Evolutionary conservation across 2,888 invertebrate species (phyloP).

Genomic region (Malachius bipustulatus): DNA sequence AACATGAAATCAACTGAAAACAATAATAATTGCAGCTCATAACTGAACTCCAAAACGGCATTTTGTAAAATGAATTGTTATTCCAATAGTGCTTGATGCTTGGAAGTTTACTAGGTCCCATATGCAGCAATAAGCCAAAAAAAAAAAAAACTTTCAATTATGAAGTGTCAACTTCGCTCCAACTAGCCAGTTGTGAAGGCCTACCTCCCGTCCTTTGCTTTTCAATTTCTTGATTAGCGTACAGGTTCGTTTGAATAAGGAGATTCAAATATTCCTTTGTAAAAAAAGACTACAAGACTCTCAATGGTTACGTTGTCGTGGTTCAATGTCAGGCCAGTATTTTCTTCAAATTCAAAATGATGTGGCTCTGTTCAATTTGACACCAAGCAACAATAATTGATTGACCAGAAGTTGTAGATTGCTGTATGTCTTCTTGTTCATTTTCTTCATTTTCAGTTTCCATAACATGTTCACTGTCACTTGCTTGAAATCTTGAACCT

Average conservation of each 20-base stretch:
- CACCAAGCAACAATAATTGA: constrained; percentile 19
- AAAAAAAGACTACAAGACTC: constrained; percentile 18
- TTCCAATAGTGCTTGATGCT: constrained; percentile 20
- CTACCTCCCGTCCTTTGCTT: constrained; percentile 16
- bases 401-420: constrained; percentile 20
- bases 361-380: constrained; percentile 20
- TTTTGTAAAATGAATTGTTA: constrained; percentile 16
- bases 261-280: constrained; percentile 18
- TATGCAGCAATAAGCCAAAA: constrained; percentile 16
- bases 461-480: constrained; percentile 18
- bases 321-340: constrained; percentile 19
- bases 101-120: constrained; percentile 18
- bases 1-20: constrained; percentile 18
- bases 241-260: constrained; percentile 21
- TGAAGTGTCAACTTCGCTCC: constrained; percentile 14
- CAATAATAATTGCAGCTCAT: constrained; percentile 17
- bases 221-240: constrained; percentile 20
- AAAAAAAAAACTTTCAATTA: constrained; percentile 18
- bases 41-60: constrained; percentile 15
- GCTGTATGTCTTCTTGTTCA: constrained; percentile 17
- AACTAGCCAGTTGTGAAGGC: constrained; percentile 16
- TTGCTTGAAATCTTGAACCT: no score
- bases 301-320: constrained; percentile 19
- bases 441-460: constrained; percentile 16
- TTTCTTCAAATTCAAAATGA: constrained; percentile 21